Evolutionary conservation across 2,888 invertebrate species (phyloP).

Genomic region (Sphaeridia pumilis): DNA sequence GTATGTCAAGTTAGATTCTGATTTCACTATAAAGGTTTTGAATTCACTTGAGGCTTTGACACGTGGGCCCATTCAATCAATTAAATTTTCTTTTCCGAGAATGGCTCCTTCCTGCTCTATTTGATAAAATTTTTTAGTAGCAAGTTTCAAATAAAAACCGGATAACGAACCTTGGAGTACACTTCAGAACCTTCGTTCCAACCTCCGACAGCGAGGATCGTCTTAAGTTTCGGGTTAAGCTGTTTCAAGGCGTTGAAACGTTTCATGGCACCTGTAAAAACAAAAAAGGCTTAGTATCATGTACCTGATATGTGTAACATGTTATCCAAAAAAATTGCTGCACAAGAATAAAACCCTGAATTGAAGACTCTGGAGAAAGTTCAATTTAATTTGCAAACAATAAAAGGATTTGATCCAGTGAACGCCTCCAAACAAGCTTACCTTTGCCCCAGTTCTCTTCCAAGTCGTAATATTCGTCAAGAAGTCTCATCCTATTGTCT

Average conservation of each 20-base stretch:
- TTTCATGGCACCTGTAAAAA: slow-evolving; percentile 17
- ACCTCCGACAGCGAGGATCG: slow-evolving; percentile 23
- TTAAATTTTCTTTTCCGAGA: too few species aligned
- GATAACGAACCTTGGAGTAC: slow-evolving; percentile 9
- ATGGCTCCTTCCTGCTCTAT: too few species aligned
- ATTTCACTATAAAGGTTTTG: too few species aligned
- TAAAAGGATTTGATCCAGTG: neutral
- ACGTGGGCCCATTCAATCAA: too few species aligned
- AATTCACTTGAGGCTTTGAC: too few species aligned
- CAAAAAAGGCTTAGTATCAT: neutral
- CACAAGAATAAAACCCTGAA: neutral
- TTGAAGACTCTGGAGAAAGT: neutral
- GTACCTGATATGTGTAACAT: neutral
- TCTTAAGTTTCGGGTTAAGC: slow-evolving; percentile 19
- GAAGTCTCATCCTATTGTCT: slow-evolving; percentile 41
- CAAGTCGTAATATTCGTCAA: slow-evolving; percentile 46
- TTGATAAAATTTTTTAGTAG: too few species aligned
- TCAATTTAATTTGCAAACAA: neutral
- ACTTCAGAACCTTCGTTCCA: slow-evolving; percentile 21
- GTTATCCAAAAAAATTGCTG: neutral
- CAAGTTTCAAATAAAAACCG: neutral
- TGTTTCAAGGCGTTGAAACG: slow-evolving; percentile 23
- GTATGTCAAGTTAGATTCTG: too few species aligned
- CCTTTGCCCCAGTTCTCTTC: slow-evolving; percentile 50
- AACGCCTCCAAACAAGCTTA: slow-evolving; percentile 27